Base-by-base conservation (phyloP, 2,113 vertebrate genomes). In the Terrapene triunguis region DNA sequence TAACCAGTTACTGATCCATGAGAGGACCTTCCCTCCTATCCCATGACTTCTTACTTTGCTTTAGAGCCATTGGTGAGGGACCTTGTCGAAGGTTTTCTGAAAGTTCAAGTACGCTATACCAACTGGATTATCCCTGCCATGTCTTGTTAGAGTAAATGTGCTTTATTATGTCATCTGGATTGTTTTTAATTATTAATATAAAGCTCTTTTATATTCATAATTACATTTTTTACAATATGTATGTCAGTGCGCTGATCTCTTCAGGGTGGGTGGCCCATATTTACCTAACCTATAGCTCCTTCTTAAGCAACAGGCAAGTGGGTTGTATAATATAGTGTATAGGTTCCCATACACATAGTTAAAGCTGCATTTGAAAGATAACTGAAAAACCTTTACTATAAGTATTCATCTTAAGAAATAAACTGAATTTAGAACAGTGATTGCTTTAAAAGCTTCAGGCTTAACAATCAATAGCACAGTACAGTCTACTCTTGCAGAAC, bases 371-470 rank as follows among this genome's bases (percentile, higher is more conserved):
- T 14, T 72, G 54, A 80, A 88, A 85, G 29, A n/a, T n/a, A n/a
- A n/a, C n/a, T n/a, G n/a, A n/a, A n/a, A n/a, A n/a, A n/a, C n/a
- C n/a, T n/a, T n/a, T n/a, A n/a, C n/a, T n/a, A n/a, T n/a, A n/a
- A n/a, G n/a, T n/a, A n/a, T n/a, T n/a, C 8, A 2, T 65, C 62
- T 92, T 62, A 2, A 65, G n/a, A 29, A 76, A 54, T 10, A 6
- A 59, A 2, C 1, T 2, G 38, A 72, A 7, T 4, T 5, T 1
- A 1, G 72, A 8, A 54, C 0, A 16, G 51, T 0, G 35, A 3
- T 22, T 47, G 84, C 88, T 55, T 0, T 3, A 78, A 81, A 35
- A 78, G 88, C 53, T 42, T 81, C 88, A 0, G 0, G 4, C 14
- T 25, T 0, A 0, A 44, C 62, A 2, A 29, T 32, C 6, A 10